Evolutionary conservation across 2,113 vertebrate genomes (phyloP).

Genomic region (Actenoides lindsayi): DNA sequence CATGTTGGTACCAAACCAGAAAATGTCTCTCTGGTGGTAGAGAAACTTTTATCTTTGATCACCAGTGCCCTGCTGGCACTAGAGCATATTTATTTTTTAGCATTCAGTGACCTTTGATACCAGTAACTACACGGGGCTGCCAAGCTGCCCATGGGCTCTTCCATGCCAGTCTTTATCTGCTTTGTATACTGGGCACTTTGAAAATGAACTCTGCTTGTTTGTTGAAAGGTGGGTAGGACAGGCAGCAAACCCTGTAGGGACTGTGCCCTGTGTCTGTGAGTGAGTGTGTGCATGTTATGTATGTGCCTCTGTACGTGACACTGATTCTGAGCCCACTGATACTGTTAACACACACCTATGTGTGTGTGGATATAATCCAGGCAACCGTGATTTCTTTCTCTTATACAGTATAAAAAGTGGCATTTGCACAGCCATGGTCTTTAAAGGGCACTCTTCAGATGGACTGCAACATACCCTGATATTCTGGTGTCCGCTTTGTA

Average conservation of each 20-base stretch:
- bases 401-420: background rate
- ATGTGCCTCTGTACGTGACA: background rate
- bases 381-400: background rate
- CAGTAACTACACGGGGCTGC: background rate
- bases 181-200: background rate
- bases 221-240: background rate
- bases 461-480: background rate
- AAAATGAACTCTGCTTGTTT: conserved; percentile 8
- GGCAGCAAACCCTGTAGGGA: background rate
- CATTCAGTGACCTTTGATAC: conserved; percentile 56
- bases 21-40: background rate
- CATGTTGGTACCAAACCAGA: background rate
- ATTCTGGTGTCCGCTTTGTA: background rate
- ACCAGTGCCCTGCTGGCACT: conserved; percentile 7
- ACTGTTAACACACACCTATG: background rate
- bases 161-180: conserved; percentile 51
- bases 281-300: background rate
- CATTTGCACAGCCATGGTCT: background rate
- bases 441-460: background rate
- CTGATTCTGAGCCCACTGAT: background rate
- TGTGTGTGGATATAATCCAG: background rate
- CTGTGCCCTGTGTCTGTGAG: background rate
- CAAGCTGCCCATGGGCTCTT: conserved; percentile 34
- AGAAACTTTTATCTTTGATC: background rate
- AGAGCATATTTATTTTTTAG: conserved; percentile 57